phyloP scores from a whole-genome alignment of 2,888 invertebrate genomes.

The Shargacucullia verbasci region DNA sequence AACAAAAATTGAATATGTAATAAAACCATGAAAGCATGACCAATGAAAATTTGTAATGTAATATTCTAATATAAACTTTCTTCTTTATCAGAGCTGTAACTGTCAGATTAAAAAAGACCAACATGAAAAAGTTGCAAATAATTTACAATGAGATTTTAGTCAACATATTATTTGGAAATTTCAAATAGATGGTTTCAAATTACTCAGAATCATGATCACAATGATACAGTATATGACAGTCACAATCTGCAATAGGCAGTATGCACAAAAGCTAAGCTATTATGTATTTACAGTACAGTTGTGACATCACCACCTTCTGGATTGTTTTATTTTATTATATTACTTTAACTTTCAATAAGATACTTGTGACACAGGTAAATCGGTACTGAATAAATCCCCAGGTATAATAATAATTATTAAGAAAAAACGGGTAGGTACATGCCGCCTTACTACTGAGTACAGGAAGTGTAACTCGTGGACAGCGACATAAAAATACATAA shows the following conservation, averaged over 20 bases:
- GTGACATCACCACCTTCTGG: slow-evolving; percentile 38
- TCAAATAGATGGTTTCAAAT: too few species aligned
- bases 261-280: slow-evolving; percentile 16
- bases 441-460: slow-evolving; percentile 40
- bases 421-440: slow-evolving; percentile 23
- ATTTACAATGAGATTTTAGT: neutral
- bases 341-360: slow-evolving; percentile 10
- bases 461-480: slow-evolving; percentile 50
- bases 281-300: slow-evolving; percentile 10
- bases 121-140: neutral
- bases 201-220: too few species aligned
- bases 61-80: neutral
- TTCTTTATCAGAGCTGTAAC: too few species aligned
- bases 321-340: slow-evolving; percentile 9
- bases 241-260: slow-evolving; percentile 23
- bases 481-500: slow-evolving; percentile 33
- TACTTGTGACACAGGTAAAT: slow-evolving; percentile 1
- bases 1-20: slow-evolving; percentile 24
- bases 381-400: neutral
- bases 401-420: slow-evolving; percentile 1
- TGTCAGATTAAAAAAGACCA: neutral
- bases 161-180: neutral
- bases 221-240: neutral
- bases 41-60: slow-evolving; percentile 6
- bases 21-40: slow-evolving; percentile 24